These are phyloP conservation scores for Tetrapedia diversipes DNA, from an alignment of 2,888 invertebrate genomes.

Conservation along the genomic window DNA sequence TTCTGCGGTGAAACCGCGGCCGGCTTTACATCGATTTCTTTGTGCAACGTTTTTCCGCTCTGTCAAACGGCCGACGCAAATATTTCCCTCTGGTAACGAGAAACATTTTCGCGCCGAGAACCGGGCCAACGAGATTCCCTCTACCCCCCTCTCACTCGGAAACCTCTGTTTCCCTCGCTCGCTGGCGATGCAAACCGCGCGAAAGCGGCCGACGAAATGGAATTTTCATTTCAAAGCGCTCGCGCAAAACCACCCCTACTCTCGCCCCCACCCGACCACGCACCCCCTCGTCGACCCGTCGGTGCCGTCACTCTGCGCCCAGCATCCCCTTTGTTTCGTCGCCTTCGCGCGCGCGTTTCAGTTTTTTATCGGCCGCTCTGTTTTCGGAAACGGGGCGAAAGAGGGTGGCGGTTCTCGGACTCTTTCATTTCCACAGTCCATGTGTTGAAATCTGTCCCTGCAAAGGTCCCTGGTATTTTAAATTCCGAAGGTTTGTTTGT, in stretches of 20 bases:
- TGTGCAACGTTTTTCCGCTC: conserved; percentile 6
- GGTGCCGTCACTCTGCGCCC: too few species aligned
- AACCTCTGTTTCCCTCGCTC: conserved; percentile 13
- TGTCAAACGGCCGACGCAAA: conserved; percentile 26
- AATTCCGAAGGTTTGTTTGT: too few species aligned
- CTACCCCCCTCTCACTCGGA: too few species aligned
- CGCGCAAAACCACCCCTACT: neutral
- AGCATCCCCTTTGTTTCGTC: conserved; percentile 27
- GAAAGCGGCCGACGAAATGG: conserved; percentile 45
- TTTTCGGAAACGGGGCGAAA: neutral
- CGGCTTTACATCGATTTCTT: neutral
- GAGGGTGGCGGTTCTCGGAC: neutral
- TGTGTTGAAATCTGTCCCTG: too few species aligned
- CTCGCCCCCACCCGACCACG: neutral
- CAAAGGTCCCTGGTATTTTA: too few species aligned
- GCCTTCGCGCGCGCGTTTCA: conserved; percentile 20
- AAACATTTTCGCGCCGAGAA: conserved; percentile 35
- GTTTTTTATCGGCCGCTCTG: conserved; percentile 20
- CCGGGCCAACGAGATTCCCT: conserved; percentile 44
- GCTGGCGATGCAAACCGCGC: conserved; percentile 22
- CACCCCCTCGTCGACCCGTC: too few species aligned
- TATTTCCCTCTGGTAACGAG: conserved; percentile 23
- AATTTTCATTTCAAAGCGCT: conserved; percentile 51
- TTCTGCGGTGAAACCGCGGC: neutral
- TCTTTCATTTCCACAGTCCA: conserved; percentile 19